Conservation (phyloP, 2,888 invertebrate genomes). For the Slavum lentiscoides region DNA sequence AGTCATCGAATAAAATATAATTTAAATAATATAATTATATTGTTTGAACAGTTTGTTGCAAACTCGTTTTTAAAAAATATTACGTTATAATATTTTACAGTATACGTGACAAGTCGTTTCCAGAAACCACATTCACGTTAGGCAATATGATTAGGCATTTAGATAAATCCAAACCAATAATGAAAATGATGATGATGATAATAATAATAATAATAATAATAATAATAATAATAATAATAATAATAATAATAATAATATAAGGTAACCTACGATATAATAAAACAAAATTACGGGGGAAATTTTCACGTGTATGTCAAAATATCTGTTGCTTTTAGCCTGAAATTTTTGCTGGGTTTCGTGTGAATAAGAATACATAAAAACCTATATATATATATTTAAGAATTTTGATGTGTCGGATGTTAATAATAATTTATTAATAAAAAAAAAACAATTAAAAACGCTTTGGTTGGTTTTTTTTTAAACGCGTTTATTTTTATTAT, state of each 20-base stretch:
- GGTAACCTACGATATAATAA: not conserved
- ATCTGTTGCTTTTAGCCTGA: not conserved
- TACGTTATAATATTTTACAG: not conserved
- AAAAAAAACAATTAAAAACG: slow-evolving; percentile 26
- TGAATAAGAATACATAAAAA: slow-evolving; percentile 9
- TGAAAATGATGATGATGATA: not conserved
- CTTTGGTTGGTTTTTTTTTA: slow-evolving; percentile 49
- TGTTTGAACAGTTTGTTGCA: not conserved
- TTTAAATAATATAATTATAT: not conserved
- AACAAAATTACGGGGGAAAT: not conserved
- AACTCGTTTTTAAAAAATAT: slow-evolving; percentile 1
- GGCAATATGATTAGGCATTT: not conserved
- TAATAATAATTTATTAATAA: slow-evolving; percentile 5
- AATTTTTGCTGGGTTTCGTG: not conserved
- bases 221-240: too few relatives aligned
- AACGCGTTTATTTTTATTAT: slow-evolving; percentile 44
- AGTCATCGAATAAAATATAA: not conserved
- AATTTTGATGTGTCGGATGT: slow-evolving; percentile 28
- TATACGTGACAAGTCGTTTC: not conserved
- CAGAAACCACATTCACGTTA: not conserved
- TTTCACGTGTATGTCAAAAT: not conserved
- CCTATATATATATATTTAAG: not conserved
- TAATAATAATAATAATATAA: not conserved
- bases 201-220: too few relatives aligned
- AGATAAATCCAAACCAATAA: not conserved